Conservation (phyloP, 2,797 vertebrate species). For the Sebastes kiyomatsui region DNA sequence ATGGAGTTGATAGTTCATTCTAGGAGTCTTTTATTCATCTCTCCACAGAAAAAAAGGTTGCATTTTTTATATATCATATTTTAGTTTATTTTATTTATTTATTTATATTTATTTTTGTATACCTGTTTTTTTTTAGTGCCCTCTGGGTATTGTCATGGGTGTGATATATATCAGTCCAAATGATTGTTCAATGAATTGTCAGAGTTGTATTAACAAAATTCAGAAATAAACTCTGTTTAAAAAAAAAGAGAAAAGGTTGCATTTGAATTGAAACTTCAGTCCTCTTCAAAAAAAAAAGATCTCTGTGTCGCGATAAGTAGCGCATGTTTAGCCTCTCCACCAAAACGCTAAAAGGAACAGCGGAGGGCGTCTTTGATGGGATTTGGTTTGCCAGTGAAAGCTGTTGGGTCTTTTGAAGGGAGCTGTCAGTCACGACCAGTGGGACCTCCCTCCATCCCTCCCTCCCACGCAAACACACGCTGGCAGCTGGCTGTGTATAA, state of each 20-base stretch:
- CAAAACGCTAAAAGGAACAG: slow-evolving; percentile 82
- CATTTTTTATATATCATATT: slow-evolving; percentile 29
- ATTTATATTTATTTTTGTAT: too few relatives aligned
- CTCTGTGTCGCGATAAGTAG: slow-evolving; percentile 54
- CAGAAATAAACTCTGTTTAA: too few relatives aligned
- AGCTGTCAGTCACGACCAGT: slow-evolving; percentile 76
- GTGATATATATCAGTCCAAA: too few relatives aligned
- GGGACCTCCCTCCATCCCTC: slow-evolving; percentile 43
- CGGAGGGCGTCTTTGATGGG: slow-evolving; percentile 84
- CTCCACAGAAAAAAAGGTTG: neutral
- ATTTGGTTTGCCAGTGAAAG: slow-evolving; percentile 81
- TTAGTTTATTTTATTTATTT: too few relatives aligned
- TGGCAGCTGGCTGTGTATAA: slow-evolving; percentile 69
- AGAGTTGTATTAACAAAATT: too few relatives aligned
- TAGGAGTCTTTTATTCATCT: neutral
- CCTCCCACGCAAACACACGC: slow-evolving; percentile 19
- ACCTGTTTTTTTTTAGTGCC: too few relatives aligned
- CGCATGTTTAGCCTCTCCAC: slow-evolving; percentile 64
- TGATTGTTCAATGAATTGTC: too few relatives aligned
- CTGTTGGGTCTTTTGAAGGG: slow-evolving; percentile 73
- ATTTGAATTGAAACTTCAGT: slow-evolving; percentile 60
- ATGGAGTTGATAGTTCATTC: neutral
- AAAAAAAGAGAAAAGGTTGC: neutral
- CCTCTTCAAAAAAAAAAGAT: slow-evolving; percentile 34
- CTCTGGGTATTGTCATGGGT: too few relatives aligned